Base-by-base conservation (phyloP, 2,888 invertebrate species). In the Netelia fuscicornis region DNA sequence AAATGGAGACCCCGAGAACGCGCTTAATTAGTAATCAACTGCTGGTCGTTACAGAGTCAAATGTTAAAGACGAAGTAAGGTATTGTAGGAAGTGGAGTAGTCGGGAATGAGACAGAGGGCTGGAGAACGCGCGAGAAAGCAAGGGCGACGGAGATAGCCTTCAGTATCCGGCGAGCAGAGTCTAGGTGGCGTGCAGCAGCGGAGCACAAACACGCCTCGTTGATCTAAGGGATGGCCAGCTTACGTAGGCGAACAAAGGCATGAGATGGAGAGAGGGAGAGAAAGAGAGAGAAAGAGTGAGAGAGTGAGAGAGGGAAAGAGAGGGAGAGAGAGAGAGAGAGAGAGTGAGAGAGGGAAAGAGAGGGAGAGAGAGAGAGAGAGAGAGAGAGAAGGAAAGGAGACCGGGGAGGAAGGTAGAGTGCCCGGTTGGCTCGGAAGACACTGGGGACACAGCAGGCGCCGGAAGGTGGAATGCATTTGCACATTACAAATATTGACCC, bases 401-500 rank as follows among this genome's bases (percentile, higher is more conserved):
- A 37, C 9, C 8, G 30, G 52, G n/a, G n/a, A 42, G 30, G 52
- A 5, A 37, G 37, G 37, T 37, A 37, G 48, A 76, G 76, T 70
- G 60, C 71, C 67, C 23, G 20, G 60, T 17, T 56, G 62, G 62
- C 58, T 37, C 65, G 56, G 54, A 56, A 68, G 52, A 67, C 42
- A 75, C 42, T 65, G 62, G 79, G 74, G 71, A 83, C 85, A 81
- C 75, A 71, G 72, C 67, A 75, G 56, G 62, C 70, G 67, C 75
- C 75, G 83, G 83, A 81, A 84, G 86, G 81, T 79, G 75, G 77
- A 86, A 86, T 84, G 86, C 86, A 89, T 89, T 88, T 88, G 85
- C 85, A 87, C 85, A 77, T 82, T 80, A 83, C 86, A 86, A 88
- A 89, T 86, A 88, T 88, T 87, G 83, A 86, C 86, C 84, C 71